Evolutionary conservation across 1,140 invertebrate genomes (phyloP).

Genomic region (Drosophila albomicans): DNA sequence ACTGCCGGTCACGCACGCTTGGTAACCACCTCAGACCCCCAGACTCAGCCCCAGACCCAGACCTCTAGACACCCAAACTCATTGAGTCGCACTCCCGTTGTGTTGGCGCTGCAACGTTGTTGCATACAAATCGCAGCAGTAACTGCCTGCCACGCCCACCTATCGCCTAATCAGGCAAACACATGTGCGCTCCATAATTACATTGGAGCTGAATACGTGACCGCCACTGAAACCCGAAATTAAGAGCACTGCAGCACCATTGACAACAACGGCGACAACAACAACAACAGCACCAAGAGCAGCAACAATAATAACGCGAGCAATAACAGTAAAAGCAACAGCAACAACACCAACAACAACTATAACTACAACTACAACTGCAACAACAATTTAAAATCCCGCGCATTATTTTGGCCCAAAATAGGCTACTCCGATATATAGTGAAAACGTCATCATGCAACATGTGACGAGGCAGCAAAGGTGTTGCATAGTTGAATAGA

Average conservation of each 20-base stretch:
- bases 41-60: not conserved
- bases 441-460: slow-evolving; percentile 20
- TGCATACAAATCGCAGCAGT: slow-evolving; percentile 66
- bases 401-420: slow-evolving; percentile 57
- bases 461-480: slow-evolving; percentile 38
- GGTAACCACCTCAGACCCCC: not conserved
- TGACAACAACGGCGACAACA: slow-evolving; percentile 21
- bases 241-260: slow-evolving; percentile 61
- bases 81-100: slow-evolving; percentile 1
- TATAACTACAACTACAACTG: slow-evolving; percentile 14
- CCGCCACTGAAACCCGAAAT: slow-evolving; percentile 75
- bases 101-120: slow-evolving; percentile 19
- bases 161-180: slow-evolving; percentile 79
- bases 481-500: slow-evolving; percentile 64
- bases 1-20: slow-evolving; percentile 71
- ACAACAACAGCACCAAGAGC: slow-evolving; percentile 25
- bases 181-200: slow-evolving; percentile 80
- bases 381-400: slow-evolving; percentile 34
- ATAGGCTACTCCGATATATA: slow-evolving; percentile 50
- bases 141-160: slow-evolving; percentile 50
- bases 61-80: not conserved
- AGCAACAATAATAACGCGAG: slow-evolving; percentile 21
- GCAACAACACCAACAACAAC: slow-evolving; percentile 22
- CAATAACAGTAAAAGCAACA: slow-evolving; percentile 18
- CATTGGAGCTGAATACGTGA: slow-evolving; percentile 69